A percentile compares a stretch with the other conserved stretches of the same genome.
These are phyloP conservation scores for Gymnocypris eckloni DNA, from an alignment of 2,797 vertebrate species.

Conservation along the genomic window DNA sequence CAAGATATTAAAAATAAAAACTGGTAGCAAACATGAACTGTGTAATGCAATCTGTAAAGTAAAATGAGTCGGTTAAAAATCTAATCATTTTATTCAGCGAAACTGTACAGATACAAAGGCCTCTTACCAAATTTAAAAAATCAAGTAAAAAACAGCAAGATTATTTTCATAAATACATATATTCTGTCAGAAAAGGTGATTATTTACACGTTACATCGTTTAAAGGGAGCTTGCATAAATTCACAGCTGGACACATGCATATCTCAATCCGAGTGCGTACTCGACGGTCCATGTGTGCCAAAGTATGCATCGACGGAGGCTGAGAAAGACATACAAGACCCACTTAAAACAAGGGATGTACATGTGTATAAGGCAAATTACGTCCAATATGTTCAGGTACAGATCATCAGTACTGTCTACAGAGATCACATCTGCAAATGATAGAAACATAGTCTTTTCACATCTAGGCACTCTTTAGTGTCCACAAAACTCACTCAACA, in stretches of 20 bases:
- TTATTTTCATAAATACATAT: conserved; percentile 86
- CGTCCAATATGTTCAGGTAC: conserved; percentile 46
- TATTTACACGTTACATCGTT: conserved; percentile 87
- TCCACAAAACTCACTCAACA: conserved; percentile 42
- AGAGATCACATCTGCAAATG: conserved; percentile 54
- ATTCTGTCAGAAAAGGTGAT: conserved; percentile 86
- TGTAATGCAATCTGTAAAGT: conserved; percentile 1
- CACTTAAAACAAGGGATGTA: conserved; percentile 55
- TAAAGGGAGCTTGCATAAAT: conserved; percentile 78
- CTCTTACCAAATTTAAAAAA: conserved; percentile 69
- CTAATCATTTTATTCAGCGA: conserved; percentile 79
- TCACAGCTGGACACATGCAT: conserved; percentile 80
- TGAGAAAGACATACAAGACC: conserved; percentile 63
- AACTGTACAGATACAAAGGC: conserved; percentile 81
- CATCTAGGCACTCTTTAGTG: conserved; percentile 47
- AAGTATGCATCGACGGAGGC: conserved; percentile 63
- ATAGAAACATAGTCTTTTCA: conserved; percentile 52
- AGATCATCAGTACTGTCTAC: conserved; percentile 47
- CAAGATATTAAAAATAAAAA: background rate
- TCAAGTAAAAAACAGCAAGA: conserved; percentile 81
- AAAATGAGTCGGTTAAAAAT: conserved; percentile 69
- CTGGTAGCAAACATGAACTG: background rate
- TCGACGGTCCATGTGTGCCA: conserved; percentile 56
- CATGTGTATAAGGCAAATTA: conserved; percentile 61
- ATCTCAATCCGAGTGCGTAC: conserved; percentile 52